Base-by-base conservation (phyloP, 2,888 invertebrate genomes). In the Cremastobaeus sp. region DNA sequence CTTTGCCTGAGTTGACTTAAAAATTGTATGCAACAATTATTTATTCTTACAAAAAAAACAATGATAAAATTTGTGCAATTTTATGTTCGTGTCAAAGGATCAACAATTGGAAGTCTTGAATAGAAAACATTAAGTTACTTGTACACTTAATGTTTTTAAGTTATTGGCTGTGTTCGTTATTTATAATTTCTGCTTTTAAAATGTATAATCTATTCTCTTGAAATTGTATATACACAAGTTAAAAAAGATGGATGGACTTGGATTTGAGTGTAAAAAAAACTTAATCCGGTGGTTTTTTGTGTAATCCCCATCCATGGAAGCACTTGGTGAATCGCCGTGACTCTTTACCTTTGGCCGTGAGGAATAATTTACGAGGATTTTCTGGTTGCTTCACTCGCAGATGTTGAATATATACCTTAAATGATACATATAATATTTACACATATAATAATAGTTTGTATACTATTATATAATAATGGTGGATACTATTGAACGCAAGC, bases 261-360 rank as follows among this genome's bases (percentile, higher is more conserved):
- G 39, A 39, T 28, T 57, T 11, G 12, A 30, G 35, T 20, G 35
- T n/a, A 9, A 14, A 4, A 14, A 17, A 12, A 39, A 37, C 80
- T 90, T 92, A 94, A 85, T 94, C 94, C 1, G 92, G 93, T 21
- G 94, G 92, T 74, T 91, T 90, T 88, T 96, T 97, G 88, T 97
- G 96, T 77, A 92, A 91, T 73, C 96, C 95, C 99, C 99, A 99
- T 65, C 98, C 99, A 86, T 99, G 99, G 91, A 99, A 99, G 89
- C 99, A 99, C 89, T 97, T 97, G 74, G 95, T 95, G 89, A 99
- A 99, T 83, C 96, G 91, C 81, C 92, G 92, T 9, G 97, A 96
- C 89, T 99, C 99, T 85, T 97, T 97, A 86, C 97, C 96, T 89
- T 98, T 99, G 79, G 98, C 91, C 0, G 98, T 96, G 28, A 98